Evolutionary conservation across 2,888 invertebrate genomes (phyloP).

Genomic region (Thecophora atra): DNA sequence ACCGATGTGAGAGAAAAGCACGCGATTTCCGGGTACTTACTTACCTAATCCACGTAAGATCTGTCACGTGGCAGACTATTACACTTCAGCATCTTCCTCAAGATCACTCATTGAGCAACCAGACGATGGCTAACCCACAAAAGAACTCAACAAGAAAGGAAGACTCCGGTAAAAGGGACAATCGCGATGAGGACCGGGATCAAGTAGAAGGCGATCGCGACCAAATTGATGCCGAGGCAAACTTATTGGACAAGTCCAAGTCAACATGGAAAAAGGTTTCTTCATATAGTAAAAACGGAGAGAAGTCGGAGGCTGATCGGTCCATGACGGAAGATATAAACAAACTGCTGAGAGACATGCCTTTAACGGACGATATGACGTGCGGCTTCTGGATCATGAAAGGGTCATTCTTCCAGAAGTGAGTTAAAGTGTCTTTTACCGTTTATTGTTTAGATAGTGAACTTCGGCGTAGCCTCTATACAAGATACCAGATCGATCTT

Average conservation of each 20-base stretch:
- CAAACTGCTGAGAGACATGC: constrained; percentile 67
- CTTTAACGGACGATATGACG: constrained; percentile 71
- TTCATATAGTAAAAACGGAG: constrained; percentile 42
- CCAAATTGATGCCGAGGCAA: constrained; percentile 48
- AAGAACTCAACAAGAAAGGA: not conserved
- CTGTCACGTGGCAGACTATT: constrained; percentile 2
- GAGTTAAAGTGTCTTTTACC: constrained; percentile 46
- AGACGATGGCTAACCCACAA: constrained; percentile 12
- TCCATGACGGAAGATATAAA: constrained; percentile 65
- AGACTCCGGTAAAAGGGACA: not conserved
- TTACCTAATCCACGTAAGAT: not conserved
- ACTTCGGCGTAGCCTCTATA: too few relatives aligned
- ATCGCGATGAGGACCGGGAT: constrained; percentile 12
- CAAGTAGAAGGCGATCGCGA: constrained; percentile 36
- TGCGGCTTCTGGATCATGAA: constrained; percentile 74
- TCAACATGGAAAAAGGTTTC: constrained; percentile 35
- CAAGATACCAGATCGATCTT: too few relatives aligned
- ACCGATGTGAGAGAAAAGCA: constrained; percentile 9
- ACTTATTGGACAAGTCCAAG: constrained; percentile 49
- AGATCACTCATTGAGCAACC: not conserved
- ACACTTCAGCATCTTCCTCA: not conserved
- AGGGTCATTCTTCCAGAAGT: constrained; percentile 71
- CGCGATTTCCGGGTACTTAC: not conserved
- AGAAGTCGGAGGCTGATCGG: constrained; percentile 57
- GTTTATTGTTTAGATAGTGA: not conserved